Evolutionary conservation across 2,888 invertebrate genomes (phyloP), one percentile per base, ranked within the genome.

Genomic region (Tolmerus cingulatus): DNA sequence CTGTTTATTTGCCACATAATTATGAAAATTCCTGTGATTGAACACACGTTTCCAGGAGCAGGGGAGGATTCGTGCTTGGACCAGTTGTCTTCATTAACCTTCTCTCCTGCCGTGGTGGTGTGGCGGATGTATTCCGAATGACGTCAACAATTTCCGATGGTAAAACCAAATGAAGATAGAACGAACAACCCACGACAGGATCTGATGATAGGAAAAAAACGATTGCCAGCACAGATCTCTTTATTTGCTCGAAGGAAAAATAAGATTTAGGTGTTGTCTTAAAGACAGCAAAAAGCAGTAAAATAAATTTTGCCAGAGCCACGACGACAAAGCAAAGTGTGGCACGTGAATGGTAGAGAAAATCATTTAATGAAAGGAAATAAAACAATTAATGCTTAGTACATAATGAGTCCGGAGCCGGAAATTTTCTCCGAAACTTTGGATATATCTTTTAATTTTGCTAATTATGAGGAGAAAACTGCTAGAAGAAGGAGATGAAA

Each of bases 341-440:
- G 66, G 66, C 66, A 66, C 66, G 66, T 66, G 66, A 14, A 23
- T 66, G 66, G 66, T 12, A 27, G 66, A 66, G 66, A 66, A 66
- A 66, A 78, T 43, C 43, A 78, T 23, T 78, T 78, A 78, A 78
- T 78, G 78, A 78, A 78, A 78, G 78, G 78, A 78, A 43, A 78
- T 78, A 40, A 40, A 78, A 78, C 43, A 78, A 78, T 78, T 78
- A 78, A 43, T 78, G 43, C 46, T 43, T 78, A 78, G 43, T 78
- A 78, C 43, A 43, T 78, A 78, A 78, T 78, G 43, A 78, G 78
- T 43, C 43, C 46, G 27, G 66, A 27, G 23, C 66, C 66, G 66
- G 23, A 23, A n/a, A n/a, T 19, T 66, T 66, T 23, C 12, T 23
- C 66, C 66, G 34, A 23, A 19, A 66, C 66, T 23, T 23, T 27